Evolutionary conservation across 2,113 vertebrate species (phyloP).

Genomic region (Danionella cerebrum): DNA sequence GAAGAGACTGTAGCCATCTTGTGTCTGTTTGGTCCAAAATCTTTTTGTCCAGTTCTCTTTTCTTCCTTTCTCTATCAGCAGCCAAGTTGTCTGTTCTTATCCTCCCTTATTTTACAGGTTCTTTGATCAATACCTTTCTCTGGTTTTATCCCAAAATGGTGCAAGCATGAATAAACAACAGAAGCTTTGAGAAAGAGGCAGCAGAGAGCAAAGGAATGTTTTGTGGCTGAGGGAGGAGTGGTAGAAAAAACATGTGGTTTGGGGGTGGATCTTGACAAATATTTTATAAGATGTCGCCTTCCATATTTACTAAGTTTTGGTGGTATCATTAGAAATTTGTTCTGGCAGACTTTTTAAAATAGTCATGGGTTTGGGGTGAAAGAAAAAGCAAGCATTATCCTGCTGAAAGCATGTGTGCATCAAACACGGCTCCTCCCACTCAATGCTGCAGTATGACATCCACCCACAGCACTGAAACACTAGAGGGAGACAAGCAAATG

Average conservation of each 20-base stretch:
- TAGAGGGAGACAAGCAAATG: neutral
- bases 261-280: neutral
- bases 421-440: neutral
- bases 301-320: no score
- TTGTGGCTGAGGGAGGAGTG: neutral
- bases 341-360: no score
- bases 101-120: slow-evolving; percentile 26
- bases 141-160: slow-evolving; percentile 14
- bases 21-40: slow-evolving; percentile 43
- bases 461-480: neutral
- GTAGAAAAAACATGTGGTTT: neutral
- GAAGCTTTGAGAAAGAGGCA: neutral
- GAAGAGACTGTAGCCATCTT: slow-evolving; percentile 71
- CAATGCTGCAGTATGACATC: neutral
- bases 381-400: neutral
- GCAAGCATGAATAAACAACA: neutral
- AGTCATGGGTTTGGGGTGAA: neutral
- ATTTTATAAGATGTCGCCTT: neutral
- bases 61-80: slow-evolving; percentile 31
- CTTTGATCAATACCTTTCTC: slow-evolving; percentile 8
- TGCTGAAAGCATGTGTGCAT: neutral
- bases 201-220: neutral
- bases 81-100: neutral
- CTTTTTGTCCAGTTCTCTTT: slow-evolving; percentile 49
- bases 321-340: no score